These are phyloP conservation scores for Gulo gulo DNA, from an alignment of 2,113 vertebrate genomes.

Conservation along the genomic window DNA sequence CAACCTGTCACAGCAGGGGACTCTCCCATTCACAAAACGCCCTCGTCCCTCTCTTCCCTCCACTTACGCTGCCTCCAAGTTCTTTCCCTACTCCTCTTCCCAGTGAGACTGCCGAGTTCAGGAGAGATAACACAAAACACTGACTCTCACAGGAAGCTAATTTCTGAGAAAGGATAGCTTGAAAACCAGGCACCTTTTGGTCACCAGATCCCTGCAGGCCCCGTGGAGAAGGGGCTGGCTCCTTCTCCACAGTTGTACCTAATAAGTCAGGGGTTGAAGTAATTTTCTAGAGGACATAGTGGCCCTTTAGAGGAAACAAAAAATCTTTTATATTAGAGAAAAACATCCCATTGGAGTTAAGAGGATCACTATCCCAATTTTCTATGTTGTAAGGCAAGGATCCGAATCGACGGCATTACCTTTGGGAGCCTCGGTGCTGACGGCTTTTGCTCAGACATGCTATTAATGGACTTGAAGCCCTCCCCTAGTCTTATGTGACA, in stretches of 20 bases:
- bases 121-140: background rate
- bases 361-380: background rate
- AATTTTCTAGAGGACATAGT: conserved; percentile 27
- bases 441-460: background rate
- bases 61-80: background rate
- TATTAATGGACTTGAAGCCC: background rate
- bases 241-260: background rate
- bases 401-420: background rate
- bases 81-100: background rate
- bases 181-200: background rate
- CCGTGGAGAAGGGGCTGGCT: background rate
- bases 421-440: background rate
- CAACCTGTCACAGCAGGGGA: background rate
- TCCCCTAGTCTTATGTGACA: background rate
- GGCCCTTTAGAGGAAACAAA: background rate
- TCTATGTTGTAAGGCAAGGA: background rate
- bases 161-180: background rate
- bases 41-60: background rate
- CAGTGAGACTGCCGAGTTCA: background rate
- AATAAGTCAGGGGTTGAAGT: background rate
- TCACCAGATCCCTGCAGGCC: background rate
- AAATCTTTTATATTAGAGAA: background rate
- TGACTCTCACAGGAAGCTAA: background rate
- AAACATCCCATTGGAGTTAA: background rate
- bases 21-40: background rate